phyloP scores from a whole-genome alignment of 2,113 vertebrate genomes.

The Caranx ignobilis region DNA sequence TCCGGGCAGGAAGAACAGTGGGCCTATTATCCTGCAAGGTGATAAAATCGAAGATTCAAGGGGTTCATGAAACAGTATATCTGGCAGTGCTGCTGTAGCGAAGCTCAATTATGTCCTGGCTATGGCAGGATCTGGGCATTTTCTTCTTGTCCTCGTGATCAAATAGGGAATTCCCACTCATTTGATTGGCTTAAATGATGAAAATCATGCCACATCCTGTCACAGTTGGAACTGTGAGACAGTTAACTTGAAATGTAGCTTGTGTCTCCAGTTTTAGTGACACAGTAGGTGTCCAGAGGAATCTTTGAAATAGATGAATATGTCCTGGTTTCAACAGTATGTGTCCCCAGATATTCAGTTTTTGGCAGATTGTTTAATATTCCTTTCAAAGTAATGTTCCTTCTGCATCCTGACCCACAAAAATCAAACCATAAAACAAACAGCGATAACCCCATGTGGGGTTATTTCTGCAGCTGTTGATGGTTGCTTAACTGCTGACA shows the following conservation, averaged over 20 bases:
- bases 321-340: slow-evolving; percentile 77
- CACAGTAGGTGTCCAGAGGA: slow-evolving; percentile 75
- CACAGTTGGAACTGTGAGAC: slow-evolving; percentile 53
- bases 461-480: slow-evolving; percentile 77
- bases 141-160: slow-evolving; percentile 29
- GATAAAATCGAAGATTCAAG: slow-evolving; percentile 55
- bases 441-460: slow-evolving; percentile 73
- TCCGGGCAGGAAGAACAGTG: slow-evolving; percentile 28
- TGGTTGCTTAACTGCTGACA: slow-evolving; percentile 73
- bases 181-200: slow-evolving; percentile 43
- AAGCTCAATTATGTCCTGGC: slow-evolving; percentile 27
- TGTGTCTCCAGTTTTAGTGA: slow-evolving; percentile 65
- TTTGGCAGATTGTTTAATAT: slow-evolving; percentile 82
- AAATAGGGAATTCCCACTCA: slow-evolving; percentile 43
- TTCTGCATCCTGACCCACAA: slow-evolving; percentile 80
- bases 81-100: slow-evolving; percentile 28
- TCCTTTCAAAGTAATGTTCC: slow-evolving; percentile 75
- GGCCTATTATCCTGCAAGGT: slow-evolving; percentile 40
- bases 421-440: slow-evolving; percentile 79
- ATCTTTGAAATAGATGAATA: slow-evolving; percentile 79
- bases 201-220: slow-evolving; percentile 46
- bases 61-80: slow-evolving; percentile 56
- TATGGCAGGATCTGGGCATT: slow-evolving; percentile 17
- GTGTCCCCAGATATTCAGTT: slow-evolving; percentile 66
- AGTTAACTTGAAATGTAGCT: slow-evolving; percentile 66